Base-by-base conservation (phyloP, 2,888 invertebrate genomes). In the Heliconius ethilla region DNA sequence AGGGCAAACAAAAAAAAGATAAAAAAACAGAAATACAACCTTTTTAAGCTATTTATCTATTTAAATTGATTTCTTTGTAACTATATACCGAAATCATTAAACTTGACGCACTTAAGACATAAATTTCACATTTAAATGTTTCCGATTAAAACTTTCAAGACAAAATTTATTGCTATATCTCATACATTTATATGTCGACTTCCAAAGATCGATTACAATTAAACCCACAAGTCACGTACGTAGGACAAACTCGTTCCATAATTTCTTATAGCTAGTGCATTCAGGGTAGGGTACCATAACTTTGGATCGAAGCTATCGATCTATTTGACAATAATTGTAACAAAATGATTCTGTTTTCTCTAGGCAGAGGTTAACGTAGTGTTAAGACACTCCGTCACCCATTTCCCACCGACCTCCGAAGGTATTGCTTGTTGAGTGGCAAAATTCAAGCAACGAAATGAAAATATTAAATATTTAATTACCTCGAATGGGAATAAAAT, bases 301-400 rank as follows among this genome's bases (percentile, higher is more conserved):
- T 73, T 59, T 66, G 62, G 37, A 33, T 78, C 78, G 22, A 62
- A 78, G 78, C 55, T 25, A 74, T 77, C 77, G 67, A 29, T 74
- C 59, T 72, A 29, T 27, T 75, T 76, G 79, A 77, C 78, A 76
- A 79, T 78, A 7, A 51, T 7, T 51, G 6, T 18, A 51, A 51
- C 2, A 51, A 18, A 18, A 51, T 51, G 7, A 51, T 22, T 51
- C 18, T 27, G 37, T 29, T 29, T 29, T 29, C 2, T 29, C 29
- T 45, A 45, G 45, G 5, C 6, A 45, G 18, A 51, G 18, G 51
- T 0, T n/a, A 51, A 51, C 51, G 7, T 51, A 51, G 22, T 51
- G 51, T 51, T 51, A 22, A 51, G 3, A 51, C 22, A 51, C 18
- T 51, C 18, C 0, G 0, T 51, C 0, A 0, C 3, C 9, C 22